These are phyloP conservation scores for Notarius lentiginosus DNA, from an alignment of 2,113 vertebrate species.

Conservation along the genomic window DNA sequence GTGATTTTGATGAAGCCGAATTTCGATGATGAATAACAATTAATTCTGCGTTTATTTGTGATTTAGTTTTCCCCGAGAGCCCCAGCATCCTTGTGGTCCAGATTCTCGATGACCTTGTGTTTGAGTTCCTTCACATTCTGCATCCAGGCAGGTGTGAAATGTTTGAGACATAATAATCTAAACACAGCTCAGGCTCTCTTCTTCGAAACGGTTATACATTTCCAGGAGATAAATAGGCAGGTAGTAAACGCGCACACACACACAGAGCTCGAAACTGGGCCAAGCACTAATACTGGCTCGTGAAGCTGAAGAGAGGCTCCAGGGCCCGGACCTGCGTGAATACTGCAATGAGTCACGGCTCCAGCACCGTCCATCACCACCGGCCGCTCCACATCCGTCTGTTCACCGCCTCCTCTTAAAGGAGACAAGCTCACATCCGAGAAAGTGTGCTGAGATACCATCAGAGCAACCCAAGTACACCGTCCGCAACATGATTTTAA, in stretches of 20 bases:
- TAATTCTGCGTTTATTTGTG: background rate
- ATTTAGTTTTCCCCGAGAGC: background rate
- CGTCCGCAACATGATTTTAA: too few relatives aligned
- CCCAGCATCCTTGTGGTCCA: too few relatives aligned
- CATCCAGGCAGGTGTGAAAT: background rate
- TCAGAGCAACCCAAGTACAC: background rate
- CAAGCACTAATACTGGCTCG: constrained; percentile 19
- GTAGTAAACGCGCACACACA: background rate
- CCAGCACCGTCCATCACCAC: constrained; percentile 3
- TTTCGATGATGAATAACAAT: background rate
- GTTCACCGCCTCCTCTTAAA: constrained; percentile 35
- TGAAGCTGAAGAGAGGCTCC: constrained; percentile 22
- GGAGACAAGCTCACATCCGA: background rate
- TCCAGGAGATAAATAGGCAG: background rate
- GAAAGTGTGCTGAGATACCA: background rate
- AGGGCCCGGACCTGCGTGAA: constrained; percentile 33
- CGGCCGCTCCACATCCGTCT: constrained; percentile 11
- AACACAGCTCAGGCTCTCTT: background rate
- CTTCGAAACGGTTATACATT: background rate
- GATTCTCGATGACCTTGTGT: background rate
- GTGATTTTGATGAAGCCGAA: too few relatives aligned
- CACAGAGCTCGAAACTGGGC: constrained; percentile 24
- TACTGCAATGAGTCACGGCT: constrained; percentile 22
- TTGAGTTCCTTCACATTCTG: background rate
- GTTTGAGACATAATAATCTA: background rate